These are phyloP conservation scores for Oostethus manadensis DNA, from an alignment of 2,113 vertebrate species.

Conservation along the genomic window DNA sequence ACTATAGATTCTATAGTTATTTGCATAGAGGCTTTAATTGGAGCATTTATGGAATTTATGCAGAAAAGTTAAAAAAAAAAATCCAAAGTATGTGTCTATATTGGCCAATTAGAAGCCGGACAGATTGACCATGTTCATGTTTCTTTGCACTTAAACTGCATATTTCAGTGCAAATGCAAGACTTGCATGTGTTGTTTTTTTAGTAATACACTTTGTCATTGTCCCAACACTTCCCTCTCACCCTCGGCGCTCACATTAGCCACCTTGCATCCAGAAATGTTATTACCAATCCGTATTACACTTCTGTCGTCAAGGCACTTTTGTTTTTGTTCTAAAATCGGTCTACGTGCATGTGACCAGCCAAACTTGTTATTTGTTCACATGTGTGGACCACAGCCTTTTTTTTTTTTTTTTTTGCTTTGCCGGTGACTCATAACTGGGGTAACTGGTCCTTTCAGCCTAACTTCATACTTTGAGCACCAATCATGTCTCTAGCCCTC, in stretches of 20 bases:
- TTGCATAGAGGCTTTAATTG: no score
- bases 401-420: slow-evolving; percentile 1
- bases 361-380: slow-evolving; percentile 51
- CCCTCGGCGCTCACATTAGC: not conserved
- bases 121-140: not conserved
- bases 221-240: not conserved
- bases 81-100: no score
- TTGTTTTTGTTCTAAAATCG: slow-evolving; percentile 17
- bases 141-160: not conserved
- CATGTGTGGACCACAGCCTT: slow-evolving; percentile 14
- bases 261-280: no score
- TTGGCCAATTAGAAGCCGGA: no score
- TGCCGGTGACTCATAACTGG: slow-evolving; percentile 15
- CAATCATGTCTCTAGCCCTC: no score
- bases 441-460: slow-evolving; percentile 19
- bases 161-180: not conserved
- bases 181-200: not conserved
- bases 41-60: no score
- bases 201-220: not conserved
- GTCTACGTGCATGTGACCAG: slow-evolving; percentile 1
- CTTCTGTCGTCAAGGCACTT: slow-evolving; percentile 32
- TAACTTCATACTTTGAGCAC: slow-evolving; percentile 22
- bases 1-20: no score
- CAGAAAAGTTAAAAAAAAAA: no score
- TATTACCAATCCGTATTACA: no score